These are phyloP conservation scores for Lasioglossum morio DNA, from an alignment of 2,888 invertebrate species.

Conservation along the genomic window DNA sequence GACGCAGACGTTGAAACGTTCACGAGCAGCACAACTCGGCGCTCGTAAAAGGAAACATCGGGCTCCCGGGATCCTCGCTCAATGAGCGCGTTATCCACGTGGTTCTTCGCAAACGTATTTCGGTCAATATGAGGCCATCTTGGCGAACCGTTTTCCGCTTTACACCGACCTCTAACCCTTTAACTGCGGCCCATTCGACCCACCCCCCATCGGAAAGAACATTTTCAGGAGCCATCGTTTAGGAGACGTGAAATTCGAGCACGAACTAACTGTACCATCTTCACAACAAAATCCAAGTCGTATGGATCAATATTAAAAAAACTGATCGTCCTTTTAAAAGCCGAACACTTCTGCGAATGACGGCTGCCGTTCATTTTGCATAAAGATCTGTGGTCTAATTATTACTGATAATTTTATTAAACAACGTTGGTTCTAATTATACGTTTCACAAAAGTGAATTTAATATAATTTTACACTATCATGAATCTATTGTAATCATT, in stretches of 20 bases:
- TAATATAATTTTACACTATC: not conserved
- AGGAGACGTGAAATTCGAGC: not conserved
- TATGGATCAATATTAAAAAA: too few relatives aligned
- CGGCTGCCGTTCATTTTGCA: too few relatives aligned
- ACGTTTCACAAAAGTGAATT: not conserved
- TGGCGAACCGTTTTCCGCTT: not conserved
- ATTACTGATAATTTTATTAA: too few relatives aligned
- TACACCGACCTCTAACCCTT: slow-evolving; percentile 13
- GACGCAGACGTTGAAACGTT: slow-evolving; percentile 20
- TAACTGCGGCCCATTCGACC: not conserved
- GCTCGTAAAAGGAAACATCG: slow-evolving; percentile 52
- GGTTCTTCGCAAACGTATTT: slow-evolving; percentile 25
- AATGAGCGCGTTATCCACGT: not conserved
- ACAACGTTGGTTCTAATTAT: not conserved
- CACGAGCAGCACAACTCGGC: slow-evolving; percentile 17
- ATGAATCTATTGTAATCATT: not conserved
- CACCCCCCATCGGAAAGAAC: not conserved
- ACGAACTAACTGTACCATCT: not conserved
- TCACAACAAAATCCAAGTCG: too few relatives aligned
- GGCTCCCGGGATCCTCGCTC: not conserved
- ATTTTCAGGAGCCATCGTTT: not conserved
- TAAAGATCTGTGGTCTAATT: too few relatives aligned
- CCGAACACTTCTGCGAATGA: too few relatives aligned
- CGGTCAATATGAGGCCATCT: not conserved
- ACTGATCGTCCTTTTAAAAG: too few relatives aligned